Evolutionary conservation across 2,888 invertebrate species (phyloP).

Genomic region (Drosophila infuscata): DNA sequence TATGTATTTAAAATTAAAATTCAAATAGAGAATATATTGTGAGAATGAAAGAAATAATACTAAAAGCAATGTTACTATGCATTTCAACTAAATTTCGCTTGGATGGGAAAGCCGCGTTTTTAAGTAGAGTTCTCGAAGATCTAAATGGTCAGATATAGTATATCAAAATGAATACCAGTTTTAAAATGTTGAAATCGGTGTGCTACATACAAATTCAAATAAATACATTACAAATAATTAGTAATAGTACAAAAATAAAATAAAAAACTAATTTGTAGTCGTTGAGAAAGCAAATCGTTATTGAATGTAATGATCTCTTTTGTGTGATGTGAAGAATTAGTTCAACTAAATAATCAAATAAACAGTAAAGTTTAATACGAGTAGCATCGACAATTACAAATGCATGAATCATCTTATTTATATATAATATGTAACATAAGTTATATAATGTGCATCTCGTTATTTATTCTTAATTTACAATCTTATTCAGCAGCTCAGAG

Average conservation of each 20-base stretch:
- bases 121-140: slow-evolving; percentile 16
- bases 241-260: slow-evolving; percentile 30
- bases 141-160: neutral
- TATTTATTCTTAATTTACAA: neutral
- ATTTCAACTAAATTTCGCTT: slow-evolving; percentile 46
- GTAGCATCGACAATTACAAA: neutral
- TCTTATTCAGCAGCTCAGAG: neutral
- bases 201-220: slow-evolving; percentile 35
- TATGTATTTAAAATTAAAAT: slow-evolving; percentile 16
- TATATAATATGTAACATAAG: neutral
- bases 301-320: slow-evolving; percentile 46
- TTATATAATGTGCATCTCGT: neutral
- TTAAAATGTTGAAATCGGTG: slow-evolving; percentile 52
- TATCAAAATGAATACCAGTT: slow-evolving; percentile 25
- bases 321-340: slow-evolving; percentile 41
- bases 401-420: neutral
- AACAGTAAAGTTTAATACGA: slow-evolving; percentile 4
- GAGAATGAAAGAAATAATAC: slow-evolving; percentile 24
- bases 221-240: slow-evolving; percentile 48
- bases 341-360: slow-evolving; percentile 27
- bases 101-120: slow-evolving; percentile 1
- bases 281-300: slow-evolving; percentile 47
- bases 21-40: slow-evolving; percentile 20
- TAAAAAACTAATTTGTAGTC: slow-evolving; percentile 47
- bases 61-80: slow-evolving; percentile 63